phyloP scores from a whole-genome alignment of 2,888 invertebrate species.

The Schizotus pectinicornis region DNA sequence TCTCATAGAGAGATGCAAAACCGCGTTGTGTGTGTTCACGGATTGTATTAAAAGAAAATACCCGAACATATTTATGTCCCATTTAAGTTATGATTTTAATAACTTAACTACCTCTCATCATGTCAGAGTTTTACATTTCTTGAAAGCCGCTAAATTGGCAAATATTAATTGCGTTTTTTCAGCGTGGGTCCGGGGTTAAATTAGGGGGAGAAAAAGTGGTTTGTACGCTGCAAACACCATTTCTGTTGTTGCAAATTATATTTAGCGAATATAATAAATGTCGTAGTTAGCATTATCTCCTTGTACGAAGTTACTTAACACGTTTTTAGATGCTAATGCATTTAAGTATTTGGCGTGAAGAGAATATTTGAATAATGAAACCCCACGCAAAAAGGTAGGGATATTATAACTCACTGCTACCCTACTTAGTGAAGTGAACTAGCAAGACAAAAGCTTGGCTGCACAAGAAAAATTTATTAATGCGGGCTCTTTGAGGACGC shows the following conservation, averaged over 20 bases:
- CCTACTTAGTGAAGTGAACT: slow-evolving; percentile 26
- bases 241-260: slow-evolving; percentile 28
- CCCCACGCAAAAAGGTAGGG: slow-evolving; percentile 27
- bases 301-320: slow-evolving; percentile 31
- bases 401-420: slow-evolving; percentile 27
- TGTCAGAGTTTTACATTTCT: too few relatives aligned
- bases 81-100: slow-evolving; percentile 21
- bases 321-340: slow-evolving; percentile 31
- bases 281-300: slow-evolving; percentile 28
- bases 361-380: slow-evolving; percentile 32
- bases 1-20: slow-evolving; percentile 44
- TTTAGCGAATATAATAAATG: slow-evolving; percentile 31
- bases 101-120: slow-evolving; percentile 10
- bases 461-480: slow-evolving; percentile 26
- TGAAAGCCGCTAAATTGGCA: not conserved
- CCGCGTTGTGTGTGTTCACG: slow-evolving; percentile 33
- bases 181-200: not conserved
- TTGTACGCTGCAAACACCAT: slow-evolving; percentile 4
- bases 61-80: slow-evolving; percentile 15
- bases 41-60: slow-evolving; percentile 41
- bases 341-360: slow-evolving; percentile 31
- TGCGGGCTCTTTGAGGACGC: slow-evolving; percentile 15
- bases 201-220: slow-evolving; percentile 9
- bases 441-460: slow-evolving; percentile 19
- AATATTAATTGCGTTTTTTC: not conserved